Evolutionary conservation across 1,140 invertebrate species (phyloP).

Genomic region (Lepidurus couesii): DNA sequence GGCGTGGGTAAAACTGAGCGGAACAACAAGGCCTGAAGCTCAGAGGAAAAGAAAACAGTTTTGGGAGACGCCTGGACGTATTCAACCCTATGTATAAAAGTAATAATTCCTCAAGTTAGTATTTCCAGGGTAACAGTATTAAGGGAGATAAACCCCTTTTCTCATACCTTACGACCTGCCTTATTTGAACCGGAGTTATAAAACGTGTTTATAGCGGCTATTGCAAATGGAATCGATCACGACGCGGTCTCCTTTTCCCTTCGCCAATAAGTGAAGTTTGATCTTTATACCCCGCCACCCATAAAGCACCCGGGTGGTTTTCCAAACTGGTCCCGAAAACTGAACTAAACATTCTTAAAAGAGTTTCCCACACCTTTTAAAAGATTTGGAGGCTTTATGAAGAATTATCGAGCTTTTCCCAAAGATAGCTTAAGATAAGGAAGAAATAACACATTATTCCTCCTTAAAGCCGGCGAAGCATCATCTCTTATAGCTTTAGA

Average conservation of each 20-base stretch:
- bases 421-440: not conserved
- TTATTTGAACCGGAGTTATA: not conserved
- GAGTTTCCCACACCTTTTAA: conserved; percentile 3
- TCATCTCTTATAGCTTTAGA: too few species aligned
- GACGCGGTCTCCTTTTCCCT: not conserved
- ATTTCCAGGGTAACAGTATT: too few species aligned
- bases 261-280: not conserved
- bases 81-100: too few species aligned
- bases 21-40: too few species aligned
- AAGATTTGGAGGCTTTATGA: not conserved
- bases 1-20: too few species aligned
- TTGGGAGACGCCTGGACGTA: too few species aligned
- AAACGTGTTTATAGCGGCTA: not conserved
- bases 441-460: too few species aligned
- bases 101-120: too few species aligned
- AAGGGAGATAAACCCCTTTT: too few species aligned
- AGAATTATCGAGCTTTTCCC: not conserved
- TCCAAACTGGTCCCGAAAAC: not conserved
- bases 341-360: not conserved
- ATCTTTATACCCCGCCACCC: not conserved
- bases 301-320: not conserved
- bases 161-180: too few species aligned
- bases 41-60: too few species aligned
- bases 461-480: too few species aligned
- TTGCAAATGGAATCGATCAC: not conserved